Base-by-base conservation (phyloP, 1,140 invertebrate genomes). In the Spodoptera frugiperda region DNA sequence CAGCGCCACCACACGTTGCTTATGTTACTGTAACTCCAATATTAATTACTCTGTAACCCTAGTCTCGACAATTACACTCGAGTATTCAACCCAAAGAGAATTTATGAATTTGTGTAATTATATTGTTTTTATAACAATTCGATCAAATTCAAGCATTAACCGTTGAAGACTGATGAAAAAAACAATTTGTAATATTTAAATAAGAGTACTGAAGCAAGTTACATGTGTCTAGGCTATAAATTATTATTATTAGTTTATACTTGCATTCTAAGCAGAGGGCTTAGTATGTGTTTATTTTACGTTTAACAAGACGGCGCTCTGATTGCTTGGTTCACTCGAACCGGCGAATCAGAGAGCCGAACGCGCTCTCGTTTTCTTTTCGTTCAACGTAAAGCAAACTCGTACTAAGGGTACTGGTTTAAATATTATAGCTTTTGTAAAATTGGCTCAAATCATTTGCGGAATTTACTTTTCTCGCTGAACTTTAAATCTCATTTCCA, bases 21-120 rank as follows among this genome's bases (percentile, higher is more conserved):
- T 17, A 39, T 44, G 57, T 61, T 44, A 61, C 17, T 44, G 57
- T 61, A 17, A 61, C 17, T 61, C 8, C 39, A 61, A 61, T n/a
- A 44, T 44, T 61, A 44, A 61, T 61, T 61, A 44, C 19, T 44
- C 39, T 15, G 39, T 61, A 61, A 61, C 0, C n/a, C 39, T 61
- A 61, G 57, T 61, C 57, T 61, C 57, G 33, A 44, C 51, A 55
- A 21, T 5, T 53, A 15, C 14, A 17, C 39, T 48, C 14, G 61
- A 65, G 39, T 65, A 17, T 65, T 65, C 14, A 65, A 65, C 61
- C 68, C 68, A 71, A 71, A 71, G 68, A 71, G 53, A 71, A 14
- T 48, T 65, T 51, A 51, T 25, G 17, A 6, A 48, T 65, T 15
- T 25, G 25, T 25, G 1, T 25, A 25, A 25, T 71, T 55, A 25